These are phyloP conservation scores for Agelaius phoeniceus DNA, from an alignment of 2,113 vertebrate genomes.

Conservation along the genomic window DNA sequence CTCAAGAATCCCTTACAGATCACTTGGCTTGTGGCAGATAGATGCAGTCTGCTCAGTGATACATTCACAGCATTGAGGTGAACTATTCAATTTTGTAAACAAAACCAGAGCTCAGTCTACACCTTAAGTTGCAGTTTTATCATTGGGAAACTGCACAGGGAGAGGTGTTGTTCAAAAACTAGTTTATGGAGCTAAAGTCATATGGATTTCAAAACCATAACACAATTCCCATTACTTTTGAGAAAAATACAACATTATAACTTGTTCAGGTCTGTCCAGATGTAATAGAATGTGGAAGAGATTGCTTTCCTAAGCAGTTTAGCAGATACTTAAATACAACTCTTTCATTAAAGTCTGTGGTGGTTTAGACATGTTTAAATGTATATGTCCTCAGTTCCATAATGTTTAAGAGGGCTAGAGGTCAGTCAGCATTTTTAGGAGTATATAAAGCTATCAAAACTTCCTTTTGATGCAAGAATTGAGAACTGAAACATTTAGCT, in stretches of 20 bases:
- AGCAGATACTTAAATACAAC: neutral
- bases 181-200: neutral
- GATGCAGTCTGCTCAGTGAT: neutral
- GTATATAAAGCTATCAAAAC: neutral
- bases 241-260: neutral
- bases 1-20: neutral
- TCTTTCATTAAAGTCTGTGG: neutral
- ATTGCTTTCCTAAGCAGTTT: neutral
- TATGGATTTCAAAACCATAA: neutral
- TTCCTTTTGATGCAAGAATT: neutral
- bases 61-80: fast-evolving
- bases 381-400: neutral
- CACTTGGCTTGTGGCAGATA: neutral
- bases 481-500: neutral
- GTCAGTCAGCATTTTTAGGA: neutral
- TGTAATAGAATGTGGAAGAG: neutral
- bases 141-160: neutral
- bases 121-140: neutral
- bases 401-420: neutral
- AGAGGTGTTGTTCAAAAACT: neutral
- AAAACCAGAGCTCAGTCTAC: neutral
- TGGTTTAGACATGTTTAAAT: neutral
- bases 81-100: neutral
- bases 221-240: neutral
- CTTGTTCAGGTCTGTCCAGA: neutral